Evolutionary conservation across 1,140 invertebrate genomes (phyloP).

Genomic region (Oppia nitens): DNA sequence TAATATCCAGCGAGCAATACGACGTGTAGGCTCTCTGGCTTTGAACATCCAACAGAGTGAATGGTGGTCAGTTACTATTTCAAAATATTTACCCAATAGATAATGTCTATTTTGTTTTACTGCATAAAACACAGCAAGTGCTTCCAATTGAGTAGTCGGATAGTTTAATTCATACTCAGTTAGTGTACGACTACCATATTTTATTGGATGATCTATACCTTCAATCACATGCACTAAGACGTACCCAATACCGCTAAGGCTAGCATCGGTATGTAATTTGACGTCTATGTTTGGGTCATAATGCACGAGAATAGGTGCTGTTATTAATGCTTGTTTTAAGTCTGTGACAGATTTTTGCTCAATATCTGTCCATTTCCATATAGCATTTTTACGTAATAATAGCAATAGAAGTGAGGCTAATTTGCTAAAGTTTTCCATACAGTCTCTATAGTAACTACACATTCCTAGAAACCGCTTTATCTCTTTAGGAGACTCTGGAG

Average conservation of each 20-base stretch:
- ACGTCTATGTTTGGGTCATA: conserved; percentile 12
- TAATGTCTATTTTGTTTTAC: conserved; percentile 35
- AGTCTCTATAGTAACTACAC: conserved; percentile 25
- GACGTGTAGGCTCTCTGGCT: not conserved
- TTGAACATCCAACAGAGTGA: conserved; percentile 23
- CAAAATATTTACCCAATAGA: conserved; percentile 29
- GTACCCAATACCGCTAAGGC: conserved; percentile 25
- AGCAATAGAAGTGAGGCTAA: conserved; percentile 26
- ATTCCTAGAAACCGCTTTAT: conserved; percentile 25
- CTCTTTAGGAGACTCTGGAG: conserved; percentile 17
- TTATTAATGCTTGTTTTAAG: conserved; percentile 24
- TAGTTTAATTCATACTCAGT: conserved; percentile 32
- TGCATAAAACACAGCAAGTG: conserved; percentile 32
- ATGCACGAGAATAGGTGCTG: conserved; percentile 21
- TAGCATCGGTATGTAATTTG: conserved; percentile 12
- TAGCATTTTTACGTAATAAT: conserved; percentile 28
- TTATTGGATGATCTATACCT: conserved; percentile 30
- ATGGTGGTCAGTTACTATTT: conserved; percentile 32
- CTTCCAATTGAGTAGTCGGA: conserved; percentile 36
- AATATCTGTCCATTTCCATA: conserved; percentile 24
- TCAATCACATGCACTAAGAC: conserved; percentile 30
- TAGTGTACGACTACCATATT: conserved; percentile 30
- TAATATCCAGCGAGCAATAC: conserved; percentile 7
- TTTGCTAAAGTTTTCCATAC: conserved; percentile 23
- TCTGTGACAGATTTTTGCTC: conserved; percentile 25